phyloP scores from a whole-genome alignment of 2,888 invertebrate genomes.

The Mayetiola destructor region DNA sequence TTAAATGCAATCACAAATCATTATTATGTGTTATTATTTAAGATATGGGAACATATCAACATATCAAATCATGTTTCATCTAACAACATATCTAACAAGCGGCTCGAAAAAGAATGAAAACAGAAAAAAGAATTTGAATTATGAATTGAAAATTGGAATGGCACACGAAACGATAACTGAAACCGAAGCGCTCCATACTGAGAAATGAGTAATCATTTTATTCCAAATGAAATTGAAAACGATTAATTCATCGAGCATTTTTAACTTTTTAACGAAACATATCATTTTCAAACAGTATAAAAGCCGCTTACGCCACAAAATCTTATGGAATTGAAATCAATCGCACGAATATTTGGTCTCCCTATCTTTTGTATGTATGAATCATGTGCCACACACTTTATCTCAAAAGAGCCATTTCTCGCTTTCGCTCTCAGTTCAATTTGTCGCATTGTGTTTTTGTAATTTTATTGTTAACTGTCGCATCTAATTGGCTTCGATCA shows the following conservation, averaged over 20 bases:
- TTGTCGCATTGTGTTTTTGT: neutral
- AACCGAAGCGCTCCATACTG: neutral
- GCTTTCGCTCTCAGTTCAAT: neutral
- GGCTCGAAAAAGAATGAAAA: neutral
- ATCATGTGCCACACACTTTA: neutral
- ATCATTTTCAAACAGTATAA: neutral
- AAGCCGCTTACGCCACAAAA: neutral
- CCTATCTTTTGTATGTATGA: neutral
- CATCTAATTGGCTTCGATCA: constrained; percentile 7
- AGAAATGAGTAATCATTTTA: neutral
- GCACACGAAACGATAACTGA: neutral
- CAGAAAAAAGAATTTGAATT: neutral
- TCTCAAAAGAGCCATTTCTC: neutral
- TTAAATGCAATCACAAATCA: too few relatives aligned
- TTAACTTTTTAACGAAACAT: too few relatives aligned
- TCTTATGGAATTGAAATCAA: neutral
- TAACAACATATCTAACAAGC: neutral
- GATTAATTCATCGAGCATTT: neutral
- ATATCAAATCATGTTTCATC: too few relatives aligned
- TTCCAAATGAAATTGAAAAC: neutral
- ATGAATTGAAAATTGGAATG: neutral
- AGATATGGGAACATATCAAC: too few relatives aligned
- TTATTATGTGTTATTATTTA: too few relatives aligned
- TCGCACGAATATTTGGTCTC: neutral
- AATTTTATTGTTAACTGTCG: neutral